Evolutionary conservation across 1,140 invertebrate species (phyloP), one percentile per base, ranked within the genome.

Genomic region (Mamestra configurata): DNA sequence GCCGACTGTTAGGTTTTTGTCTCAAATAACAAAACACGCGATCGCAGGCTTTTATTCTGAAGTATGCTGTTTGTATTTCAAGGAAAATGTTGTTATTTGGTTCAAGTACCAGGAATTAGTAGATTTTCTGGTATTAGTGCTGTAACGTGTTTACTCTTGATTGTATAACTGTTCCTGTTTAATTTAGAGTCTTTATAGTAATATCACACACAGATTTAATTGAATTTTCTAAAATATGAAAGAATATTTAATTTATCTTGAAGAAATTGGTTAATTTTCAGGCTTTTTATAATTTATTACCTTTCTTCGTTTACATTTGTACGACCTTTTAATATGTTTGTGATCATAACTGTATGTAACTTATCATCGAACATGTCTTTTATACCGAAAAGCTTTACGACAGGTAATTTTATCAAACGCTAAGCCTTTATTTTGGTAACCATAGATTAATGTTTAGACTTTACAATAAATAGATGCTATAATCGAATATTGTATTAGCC

Each of bases 391-490:
- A 37, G 3, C 7, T 64, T 64, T 61, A 40, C 24, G 53, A 75
- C 51, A 37, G 53, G 15, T 75, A 57, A 72, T 57, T 37, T 75
- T 59, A 15, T 75, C 15, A 37, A 51, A 35, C 35, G 8, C 31
- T 59, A 77, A 73, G 51, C 46, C 46, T 71, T 71, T 53, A 40
- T 40, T 49, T 51, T 43, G 24, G 20, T n/a, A 20, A 20, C 55
- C 20, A 8, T 15, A 57, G 71, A 73, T 73, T 73, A 73, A 73
- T 73, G 53, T 59, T 73, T 22, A 10, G 15, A 20, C 31, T 57
- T 8, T n/a, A 73, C 31, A 81, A 80, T 79, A 83, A 80, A 82
- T 82, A 72, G 31, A 57, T 57, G n/a, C 35, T 55, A 73, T 73
- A 51, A 64, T 61, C 35, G 73, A 64, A 76, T 76, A 18, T 61